Conservation (phyloP, 2,797 vertebrate species). For the Knipowitschia caucasica region DNA sequence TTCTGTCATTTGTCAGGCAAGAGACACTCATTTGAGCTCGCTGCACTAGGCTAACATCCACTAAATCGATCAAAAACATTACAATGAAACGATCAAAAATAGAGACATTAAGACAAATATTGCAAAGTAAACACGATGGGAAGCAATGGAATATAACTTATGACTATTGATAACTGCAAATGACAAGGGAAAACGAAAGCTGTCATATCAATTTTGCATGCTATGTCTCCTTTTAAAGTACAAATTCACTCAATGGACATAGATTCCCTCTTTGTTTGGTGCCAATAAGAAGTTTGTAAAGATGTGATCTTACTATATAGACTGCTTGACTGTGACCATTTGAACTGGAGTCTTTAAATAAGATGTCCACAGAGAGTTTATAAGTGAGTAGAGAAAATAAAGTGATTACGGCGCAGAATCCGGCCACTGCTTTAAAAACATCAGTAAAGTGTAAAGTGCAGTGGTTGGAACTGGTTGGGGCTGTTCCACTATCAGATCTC, state of each 20-base stretch:
- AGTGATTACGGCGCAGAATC: conserved; percentile 58
- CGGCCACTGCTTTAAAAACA: conserved; percentile 23
- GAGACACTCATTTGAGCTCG: conserved; percentile 31
- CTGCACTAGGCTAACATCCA: conserved; percentile 14
- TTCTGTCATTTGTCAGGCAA: conserved; percentile 20
- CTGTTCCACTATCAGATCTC: conserved; percentile 54
- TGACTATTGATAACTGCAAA: too few relatives aligned
- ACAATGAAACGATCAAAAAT: too few relatives aligned
- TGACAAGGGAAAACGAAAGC: too few relatives aligned
- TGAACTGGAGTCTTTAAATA: neutral
- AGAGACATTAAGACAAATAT: too few relatives aligned
- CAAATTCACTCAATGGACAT: too few relatives aligned
- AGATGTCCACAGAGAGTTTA: conserved; percentile 1
- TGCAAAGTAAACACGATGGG: too few relatives aligned
- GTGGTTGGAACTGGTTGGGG: conserved; percentile 66
- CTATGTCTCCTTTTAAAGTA: too few relatives aligned
- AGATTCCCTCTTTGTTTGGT: too few relatives aligned
- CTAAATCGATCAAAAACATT: too few relatives aligned
- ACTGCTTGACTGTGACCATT: neutral
- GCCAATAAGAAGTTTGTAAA: neutral
- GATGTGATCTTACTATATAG: neutral
- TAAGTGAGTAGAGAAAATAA: conserved; percentile 38
- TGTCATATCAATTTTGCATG: too few relatives aligned
- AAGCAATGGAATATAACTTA: too few relatives aligned
- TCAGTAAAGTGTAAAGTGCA: neutral